Evolutionary conservation across 2,113 vertebrate genomes (phyloP), one percentile per base, ranked within the genome.

Genomic region (Corydoras sp.): DNA sequence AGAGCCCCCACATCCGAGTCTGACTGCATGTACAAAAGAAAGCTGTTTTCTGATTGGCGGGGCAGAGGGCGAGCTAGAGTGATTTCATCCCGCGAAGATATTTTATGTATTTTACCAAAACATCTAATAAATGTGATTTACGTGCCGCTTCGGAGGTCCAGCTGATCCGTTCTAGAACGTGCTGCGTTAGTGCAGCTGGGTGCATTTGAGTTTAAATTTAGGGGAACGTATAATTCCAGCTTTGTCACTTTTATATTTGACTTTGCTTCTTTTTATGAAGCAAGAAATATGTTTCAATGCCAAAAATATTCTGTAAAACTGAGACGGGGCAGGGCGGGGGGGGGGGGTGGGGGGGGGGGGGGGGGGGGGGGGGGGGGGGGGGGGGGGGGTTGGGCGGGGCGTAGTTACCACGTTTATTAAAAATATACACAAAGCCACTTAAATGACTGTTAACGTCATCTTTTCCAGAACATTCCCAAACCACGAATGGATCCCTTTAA

Each of bases 41-140:
- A 51, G 12, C 10, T 32, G 43, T 81, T 79, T 80, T 79, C 80
- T 8, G 31, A 69, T 14, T 8, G 9, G 13, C 1, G 48, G 3
- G 43, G 31, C 43, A 18, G 10, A 32, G 69, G 74, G 35, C 66
- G 51, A 48, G 53, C 61, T 31, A 65, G 48, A 53, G 55, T 24
- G 18, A 74, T n/a, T 50, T 67, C 73, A 69, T 58, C 72, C 55
- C 64, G 24, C 12, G 50, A 30, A 80, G 9, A 75, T 31, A 65
- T 74, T 77, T 77, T 60, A 79, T 74, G 61, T 59, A 49, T 51
- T 48, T 18, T 65, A 58, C 11, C 48, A 76, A 80, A 75, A 79
- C 51, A 63, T 49, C 54, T 77, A 62, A 70, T 69, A 81, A 78
- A 53, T 55, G 43, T 54, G 12, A 76, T 84, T 82, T 79, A 83